Evolutionary conservation across 2,888 invertebrate species (phyloP), one percentile per base, ranked within the genome.

Genomic region (Acanthococcus lagerstroemiae): DNA sequence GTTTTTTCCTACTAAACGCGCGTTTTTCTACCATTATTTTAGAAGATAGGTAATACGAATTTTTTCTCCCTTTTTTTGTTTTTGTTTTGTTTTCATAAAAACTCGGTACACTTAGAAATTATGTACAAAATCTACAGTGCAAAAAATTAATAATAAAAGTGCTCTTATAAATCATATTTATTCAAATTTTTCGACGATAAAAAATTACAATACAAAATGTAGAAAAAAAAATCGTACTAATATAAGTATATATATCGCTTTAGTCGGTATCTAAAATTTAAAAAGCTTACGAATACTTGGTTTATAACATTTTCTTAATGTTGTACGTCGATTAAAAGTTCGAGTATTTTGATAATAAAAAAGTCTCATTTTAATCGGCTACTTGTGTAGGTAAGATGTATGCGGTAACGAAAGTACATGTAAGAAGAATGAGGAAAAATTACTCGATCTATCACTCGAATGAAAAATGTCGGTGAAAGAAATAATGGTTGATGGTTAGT

Each of bases 91-190:
- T 37, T 19, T 57, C 26, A 24, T 61, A 61, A 52, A 61, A 52
- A 61, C 24, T 37, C 46, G 52, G 37, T 52, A 61, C 30, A 21
- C 24, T 24, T 21, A 45, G 37, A 61, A 50, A 61, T 52, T 60
- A 37, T 61, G n/a, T 61, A 61, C 61, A 61, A 61, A 61, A 61
- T 61, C 61, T 61, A 61, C 61, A 61, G 61, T 61, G 61, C 61
- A 61, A 61, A 61, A n/a, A 61, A 52, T 61, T 50, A 50, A 52
- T 52, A 61, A 54, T 61, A 61, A 61, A 61, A 61, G 61, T 61
- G 61, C 50, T 24, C 37, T 52, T 61, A 61, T 30, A 61, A 61
- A 61, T 52, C n/a, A 24, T 21, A 30, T 22, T 57, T 57, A 57
- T 61, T 61, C 37, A 61, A 50, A 52, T 61, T 21, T 61, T 52